These are phyloP conservation scores for Ormyrus rosae DNA, from an alignment of 2,888 invertebrate species.

Conservation along the genomic window DNA sequence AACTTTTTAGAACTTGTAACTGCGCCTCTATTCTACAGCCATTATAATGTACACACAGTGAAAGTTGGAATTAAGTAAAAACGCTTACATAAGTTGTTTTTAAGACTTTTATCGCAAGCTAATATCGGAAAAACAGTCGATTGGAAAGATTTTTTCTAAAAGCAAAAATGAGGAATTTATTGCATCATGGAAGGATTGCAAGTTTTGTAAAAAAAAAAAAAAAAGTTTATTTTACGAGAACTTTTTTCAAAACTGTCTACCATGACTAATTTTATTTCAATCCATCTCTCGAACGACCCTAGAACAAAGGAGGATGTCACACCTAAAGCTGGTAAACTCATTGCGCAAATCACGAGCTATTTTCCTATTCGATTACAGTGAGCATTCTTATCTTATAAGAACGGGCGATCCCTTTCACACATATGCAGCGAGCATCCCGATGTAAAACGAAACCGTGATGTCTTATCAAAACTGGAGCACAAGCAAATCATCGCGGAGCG, in stretches of 20 bases:
- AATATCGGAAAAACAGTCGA: too few relatives aligned
- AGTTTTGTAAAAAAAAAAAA: too few relatives aligned
- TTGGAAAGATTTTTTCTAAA: too few relatives aligned
- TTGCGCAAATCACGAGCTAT: conserved; percentile 2
- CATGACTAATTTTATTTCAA: too few relatives aligned
- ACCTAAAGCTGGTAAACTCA: not conserved
- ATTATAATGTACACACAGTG: conserved; percentile 13
- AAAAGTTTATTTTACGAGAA: too few relatives aligned
- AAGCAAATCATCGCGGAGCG: conserved; percentile 49
- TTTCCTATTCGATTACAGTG: conserved; percentile 18
- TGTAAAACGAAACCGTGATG: conserved; percentile 33
- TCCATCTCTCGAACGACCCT: too few relatives aligned
- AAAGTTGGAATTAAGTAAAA: conserved; percentile 35
- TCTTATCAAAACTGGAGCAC: conserved; percentile 54
- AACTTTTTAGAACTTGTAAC: conserved; percentile 31
- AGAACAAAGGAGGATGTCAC: too few relatives aligned
- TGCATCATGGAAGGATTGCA: too few relatives aligned
- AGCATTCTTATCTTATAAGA: conserved; percentile 35
- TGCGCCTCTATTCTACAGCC: not conserved
- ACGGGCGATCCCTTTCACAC: conserved; percentile 12
- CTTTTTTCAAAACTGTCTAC: too few relatives aligned
- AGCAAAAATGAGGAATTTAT: not conserved
- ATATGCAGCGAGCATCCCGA: conserved; percentile 4
- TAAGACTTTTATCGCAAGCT: too few relatives aligned
- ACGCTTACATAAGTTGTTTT: not conserved